Evolutionary conservation across 2,888 invertebrate genomes (phyloP), one percentile per base, ranked within the genome.

Genomic region (Acronicta psi): DNA sequence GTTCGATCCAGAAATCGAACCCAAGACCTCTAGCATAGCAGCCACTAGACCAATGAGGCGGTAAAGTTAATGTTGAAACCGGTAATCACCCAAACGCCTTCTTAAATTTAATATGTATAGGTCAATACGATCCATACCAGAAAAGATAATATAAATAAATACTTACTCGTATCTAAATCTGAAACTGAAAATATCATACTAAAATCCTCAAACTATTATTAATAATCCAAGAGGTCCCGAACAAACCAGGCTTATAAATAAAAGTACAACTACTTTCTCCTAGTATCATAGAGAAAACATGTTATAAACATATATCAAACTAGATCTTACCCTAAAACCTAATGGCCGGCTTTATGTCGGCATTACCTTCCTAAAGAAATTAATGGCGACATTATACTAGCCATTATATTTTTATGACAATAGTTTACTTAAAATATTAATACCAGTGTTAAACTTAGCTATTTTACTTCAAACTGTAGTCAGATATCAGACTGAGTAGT

Each of bases 401-500:
- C 61, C 76, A 50, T 72, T 66, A 59, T 51, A 52, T 56, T 71
- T 63, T 75, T 60, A 71, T 75, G 16, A 42, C 47, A 61, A 56
- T 75, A 54, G 68, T 72, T 67, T 43, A 14, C 17, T 49, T 49
- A 51, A 62, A 38, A 59, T 38, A 61, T 65, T 63, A 59, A 51
- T 64, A 63, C n/a, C 18, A 42, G 41, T 43, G 42, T 52, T 46
- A 65, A 63, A 74, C 20, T 37, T 43, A 51, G 37, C 36, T 16
- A 55, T 69, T 46, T 50, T 14, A 31, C 36, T 44, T 51, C 44
- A 44, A 59, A 49, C 10, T 42, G 20, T 41, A 43, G 36, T 46
- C 68, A 37, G 13, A 40, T 53, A 46, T 41, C 17, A n/a, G 52
- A 43, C 40, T n/a, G 36, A 55, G 34, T 41, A 31, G 20, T 20